Base-by-base conservation (phyloP, 2,113 vertebrate species). In the Mystacornis crossleyi region DNA sequence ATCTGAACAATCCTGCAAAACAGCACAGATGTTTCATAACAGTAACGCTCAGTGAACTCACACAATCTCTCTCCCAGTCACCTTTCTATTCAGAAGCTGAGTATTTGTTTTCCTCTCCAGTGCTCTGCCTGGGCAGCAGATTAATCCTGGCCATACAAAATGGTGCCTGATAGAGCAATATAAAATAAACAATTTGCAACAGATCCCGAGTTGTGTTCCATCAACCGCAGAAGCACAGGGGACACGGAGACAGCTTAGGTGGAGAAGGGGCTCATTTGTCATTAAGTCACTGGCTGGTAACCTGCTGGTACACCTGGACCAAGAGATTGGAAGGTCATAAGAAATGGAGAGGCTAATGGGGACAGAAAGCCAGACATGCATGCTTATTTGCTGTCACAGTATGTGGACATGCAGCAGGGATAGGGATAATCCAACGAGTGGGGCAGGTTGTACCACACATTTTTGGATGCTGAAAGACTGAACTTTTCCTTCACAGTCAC, bases 91-190 rank as follows among this genome's bases (percentile, higher is more conserved):
- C 85, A 90, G 79, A 82, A 84, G 38, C 78, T 82, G 78, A 91
- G 43, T 93, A 88, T 95, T 96, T 96, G 85, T 86, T 94, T 96
- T 96, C 90, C 90, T 77, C 90, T 96, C 79, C 90, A 90, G 71
- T 69, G 73, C 87, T 90, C 87, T 75, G 64, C 65, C 77, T 80
- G 83, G 64, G 81, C 81, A 95, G 86, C 74, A 75, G 57, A 87
- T 95, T 91, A 89, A 91, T 96, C 78, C 78, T 80, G 75, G 36
- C 50, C 50, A 8, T 81, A 62, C 26, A 74, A 89, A 86, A 92
- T 25, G 67, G 58, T 89, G 66, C 71, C 57, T 70, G 78, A 47
- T 67, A 57, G n/a, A 85, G 74, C 53, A 87, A 87, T 57, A 93
- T 25, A 69, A 87, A 93, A 89, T 57, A 91, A 94, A 89, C 78